Conservation (phyloP, 2,888 invertebrate species). For the Parnassius mnemosyne region DNA sequence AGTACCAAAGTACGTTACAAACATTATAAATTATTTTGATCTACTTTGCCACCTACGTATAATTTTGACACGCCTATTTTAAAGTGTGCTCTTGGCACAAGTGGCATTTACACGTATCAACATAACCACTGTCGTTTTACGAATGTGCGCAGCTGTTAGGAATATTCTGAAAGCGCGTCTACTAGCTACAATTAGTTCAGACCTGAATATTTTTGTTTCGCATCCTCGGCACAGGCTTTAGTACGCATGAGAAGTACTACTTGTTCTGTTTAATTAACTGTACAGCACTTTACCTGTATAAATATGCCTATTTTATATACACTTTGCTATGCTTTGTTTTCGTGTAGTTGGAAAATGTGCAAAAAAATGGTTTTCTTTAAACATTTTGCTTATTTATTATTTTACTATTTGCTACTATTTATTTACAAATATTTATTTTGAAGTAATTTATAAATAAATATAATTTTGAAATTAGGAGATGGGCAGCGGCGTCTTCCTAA, state of each 20-base stretch:
- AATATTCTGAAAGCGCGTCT: slow-evolving; percentile 13
- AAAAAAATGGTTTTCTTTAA: too few relatives aligned
- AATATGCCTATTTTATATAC: slow-evolving; percentile 19
- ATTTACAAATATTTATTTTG: too few relatives aligned
- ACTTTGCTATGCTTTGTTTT: slow-evolving; percentile 1
- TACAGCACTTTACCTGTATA: slow-evolving; percentile 21
- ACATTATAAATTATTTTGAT: too few relatives aligned
- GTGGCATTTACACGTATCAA: neutral
- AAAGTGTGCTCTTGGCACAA: neutral
- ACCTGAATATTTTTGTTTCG: slow-evolving; percentile 18
- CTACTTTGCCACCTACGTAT: neutral
- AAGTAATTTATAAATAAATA: too few relatives aligned
- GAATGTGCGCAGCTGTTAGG: slow-evolving; percentile 7
- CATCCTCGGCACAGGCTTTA: slow-evolving; percentile 8
- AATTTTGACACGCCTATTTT: neutral
- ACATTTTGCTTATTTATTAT: too few relatives aligned
- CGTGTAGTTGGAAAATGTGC: neutral
- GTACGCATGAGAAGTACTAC: slow-evolving; percentile 9
- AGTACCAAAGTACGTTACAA: too few relatives aligned
- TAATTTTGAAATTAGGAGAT: too few relatives aligned
- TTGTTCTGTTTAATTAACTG: slow-evolving; percentile 25
- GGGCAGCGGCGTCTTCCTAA: too few relatives aligned
- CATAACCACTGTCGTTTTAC: neutral
- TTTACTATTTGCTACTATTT: too few relatives aligned
- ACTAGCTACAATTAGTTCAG: slow-evolving; percentile 14